Conservation (phyloP, 2,113 vertebrate species). For the Pterocles gutturalis region DNA sequence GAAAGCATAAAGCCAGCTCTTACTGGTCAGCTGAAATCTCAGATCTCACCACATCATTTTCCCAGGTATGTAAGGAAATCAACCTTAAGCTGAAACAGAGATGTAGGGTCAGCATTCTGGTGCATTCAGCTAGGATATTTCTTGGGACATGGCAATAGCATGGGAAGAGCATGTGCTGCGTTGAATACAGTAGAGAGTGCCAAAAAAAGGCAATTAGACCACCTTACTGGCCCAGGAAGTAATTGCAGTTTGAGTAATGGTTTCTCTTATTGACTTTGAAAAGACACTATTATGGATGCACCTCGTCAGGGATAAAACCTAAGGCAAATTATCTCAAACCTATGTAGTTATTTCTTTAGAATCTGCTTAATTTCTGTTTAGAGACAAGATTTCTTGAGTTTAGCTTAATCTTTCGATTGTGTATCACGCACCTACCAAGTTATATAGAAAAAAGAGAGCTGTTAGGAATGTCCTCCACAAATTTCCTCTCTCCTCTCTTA, state of each 20-base stretch:
- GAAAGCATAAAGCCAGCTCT: not conserved
- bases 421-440: not conserved
- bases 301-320: not conserved
- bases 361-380: not conserved
- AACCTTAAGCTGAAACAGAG: not conserved
- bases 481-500: not conserved
- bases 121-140: not conserved
- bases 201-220: not conserved
- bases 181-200: not conserved
- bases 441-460: not conserved
- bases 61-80: slow-evolving; percentile 1
- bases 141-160: not conserved
- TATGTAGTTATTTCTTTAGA: not conserved
- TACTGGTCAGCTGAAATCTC: slow-evolving; percentile 5
- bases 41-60: not conserved
- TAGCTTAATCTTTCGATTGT: not conserved
- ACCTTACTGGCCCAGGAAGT: not conserved
- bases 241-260: not conserved
- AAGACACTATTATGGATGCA: not conserved
- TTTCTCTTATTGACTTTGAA: slow-evolving; percentile 1
- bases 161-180: not conserved
- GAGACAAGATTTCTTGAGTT: not conserved
- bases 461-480: not conserved
- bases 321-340: not conserved
- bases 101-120: not conserved